These are phyloP conservation scores for Rhamnusium bicolor DNA, from an alignment of 2,888 invertebrate genomes.

Conservation along the genomic window DNA sequence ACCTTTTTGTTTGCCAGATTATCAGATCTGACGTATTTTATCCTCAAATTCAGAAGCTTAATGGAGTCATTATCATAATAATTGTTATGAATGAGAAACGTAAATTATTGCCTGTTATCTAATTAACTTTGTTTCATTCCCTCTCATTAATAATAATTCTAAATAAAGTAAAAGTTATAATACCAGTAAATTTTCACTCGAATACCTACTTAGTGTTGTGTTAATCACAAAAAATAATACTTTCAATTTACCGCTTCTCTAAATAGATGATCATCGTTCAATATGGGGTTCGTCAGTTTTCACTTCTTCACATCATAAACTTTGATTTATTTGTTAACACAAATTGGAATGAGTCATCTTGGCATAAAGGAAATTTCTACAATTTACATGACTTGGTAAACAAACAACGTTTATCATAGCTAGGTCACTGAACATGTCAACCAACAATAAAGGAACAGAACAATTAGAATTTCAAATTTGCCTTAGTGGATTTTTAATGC, in stretches of 20 bases:
- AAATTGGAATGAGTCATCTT: constrained; percentile 30
- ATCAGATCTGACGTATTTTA: no score
- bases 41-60: neutral
- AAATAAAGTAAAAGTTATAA: constrained; percentile 6
- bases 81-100: neutral
- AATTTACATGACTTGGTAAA: constrained; percentile 30
- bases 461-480: constrained; percentile 38
- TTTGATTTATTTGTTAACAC: constrained; percentile 29
- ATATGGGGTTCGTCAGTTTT: neutral
- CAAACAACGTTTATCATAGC: constrained; percentile 36
- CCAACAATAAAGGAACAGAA: constrained; percentile 21
- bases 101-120: neutral
- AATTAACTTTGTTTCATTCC: neutral
- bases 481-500: neutral
- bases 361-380: constrained; percentile 27
- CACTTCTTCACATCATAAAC: constrained; percentile 10
- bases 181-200: constrained; percentile 6
- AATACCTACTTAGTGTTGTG: neutral
- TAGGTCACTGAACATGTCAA: constrained; percentile 36
- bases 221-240: neutral
- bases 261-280: neutral
- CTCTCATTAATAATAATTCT: neutral
- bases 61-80: neutral
- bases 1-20: no score
- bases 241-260: neutral